Base-by-base conservation (phyloP, 2,888 invertebrate genomes). In the Cephus sareptanus region DNA sequence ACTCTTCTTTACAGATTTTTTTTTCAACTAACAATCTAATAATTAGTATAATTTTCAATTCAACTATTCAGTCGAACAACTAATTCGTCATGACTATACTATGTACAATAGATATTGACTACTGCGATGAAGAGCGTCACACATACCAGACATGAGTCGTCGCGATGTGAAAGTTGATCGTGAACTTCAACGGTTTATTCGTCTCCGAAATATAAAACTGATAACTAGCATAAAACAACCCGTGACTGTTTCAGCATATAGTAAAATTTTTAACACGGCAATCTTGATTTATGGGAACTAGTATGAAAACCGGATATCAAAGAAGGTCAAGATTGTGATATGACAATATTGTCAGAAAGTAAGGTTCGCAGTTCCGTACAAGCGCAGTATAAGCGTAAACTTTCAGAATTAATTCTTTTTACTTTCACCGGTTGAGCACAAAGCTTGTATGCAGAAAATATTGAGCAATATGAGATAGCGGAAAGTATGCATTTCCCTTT, bases 111-210 rank as follows among this genome's bases (percentile, higher is more conserved):
- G 75, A 76, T 76, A 79, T 79, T 76, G 77, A 78, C 33, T 78
- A 31, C 77, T 75, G 75, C 74, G 79, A 79, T 77, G 77, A 81
- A 77, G 75, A 75, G 82, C 81, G 81, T 83, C 85, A 81, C 81
- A 81, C 85, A 85, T 85, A 84, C 84, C 83, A 86, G 83, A 83
- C 84, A 82, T 71, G 82, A 82, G 76, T 80, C 83, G 79, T 81
- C 78, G 78, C 80, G 78, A 81, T 86, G 90, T 89, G 90, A 91
- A 90, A 90, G 90, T 89, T 88, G 90, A 90, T 89, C 90, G 86
- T 90, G 90, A 90, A 90, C 90, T 91, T 90, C 86, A 87, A 76
- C 79, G 81, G 73, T 75, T 79, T 77, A 76, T 81, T 79, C 12
- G 56, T 23, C 83, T 80, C 79, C 69, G 78, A 74, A 83, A 82